phyloP scores from a whole-genome alignment of 2,888 invertebrate genomes.

The Phengaris arion region DNA sequence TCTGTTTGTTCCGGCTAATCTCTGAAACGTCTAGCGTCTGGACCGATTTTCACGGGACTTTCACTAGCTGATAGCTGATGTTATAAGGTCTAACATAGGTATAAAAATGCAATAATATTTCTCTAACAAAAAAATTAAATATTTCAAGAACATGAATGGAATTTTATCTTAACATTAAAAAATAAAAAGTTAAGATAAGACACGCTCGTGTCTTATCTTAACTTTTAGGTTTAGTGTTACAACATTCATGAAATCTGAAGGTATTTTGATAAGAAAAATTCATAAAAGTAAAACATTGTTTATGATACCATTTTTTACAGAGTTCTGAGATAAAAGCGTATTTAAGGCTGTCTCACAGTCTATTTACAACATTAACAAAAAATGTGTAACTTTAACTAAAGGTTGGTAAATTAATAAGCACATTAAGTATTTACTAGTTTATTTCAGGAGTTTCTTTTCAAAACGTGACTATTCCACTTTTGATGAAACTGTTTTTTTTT shows the following conservation, averaged over 20 bases:
- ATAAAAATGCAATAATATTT: not conserved
- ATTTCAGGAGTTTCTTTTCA: too few relatives aligned
- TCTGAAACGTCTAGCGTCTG: too few relatives aligned
- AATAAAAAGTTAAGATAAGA: too few relatives aligned
- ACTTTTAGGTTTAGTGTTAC: not conserved
- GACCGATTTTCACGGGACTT: too few relatives aligned
- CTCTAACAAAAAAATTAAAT: not conserved
- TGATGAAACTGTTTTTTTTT: too few relatives aligned
- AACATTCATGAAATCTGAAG: slow-evolving; percentile 7
- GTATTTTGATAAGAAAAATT: not conserved
- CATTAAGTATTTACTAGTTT: not conserved
- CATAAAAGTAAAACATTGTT: not conserved
- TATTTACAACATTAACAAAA: not conserved
- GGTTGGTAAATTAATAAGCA: not conserved
- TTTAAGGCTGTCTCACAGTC: too few relatives aligned
- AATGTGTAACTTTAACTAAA: not conserved
- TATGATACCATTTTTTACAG: not conserved
- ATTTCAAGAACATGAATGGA: not conserved
- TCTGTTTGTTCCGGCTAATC: too few relatives aligned
- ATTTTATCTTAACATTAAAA: slow-evolving; percentile 6
- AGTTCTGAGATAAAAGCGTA: too few relatives aligned
- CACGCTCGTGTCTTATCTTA: slow-evolving; percentile 27
- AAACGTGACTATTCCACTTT: too few relatives aligned
- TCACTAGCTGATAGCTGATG: too few relatives aligned
- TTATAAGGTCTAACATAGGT: too few relatives aligned